Base-by-base conservation (phyloP, 2,888 invertebrate species). In the Apamea monoglypha region DNA sequence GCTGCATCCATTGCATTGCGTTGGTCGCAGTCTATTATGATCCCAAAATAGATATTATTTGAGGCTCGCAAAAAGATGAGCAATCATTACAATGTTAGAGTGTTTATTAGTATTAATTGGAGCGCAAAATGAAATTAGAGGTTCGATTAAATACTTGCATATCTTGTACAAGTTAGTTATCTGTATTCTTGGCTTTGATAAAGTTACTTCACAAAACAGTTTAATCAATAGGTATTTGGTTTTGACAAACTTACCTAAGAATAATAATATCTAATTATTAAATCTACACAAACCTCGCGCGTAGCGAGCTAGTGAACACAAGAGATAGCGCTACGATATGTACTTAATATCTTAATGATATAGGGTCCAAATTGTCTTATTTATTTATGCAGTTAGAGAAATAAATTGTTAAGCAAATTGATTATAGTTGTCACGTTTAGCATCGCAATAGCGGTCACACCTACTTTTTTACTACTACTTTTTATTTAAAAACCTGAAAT, bases 141-240 rank as follows among this genome's bases (percentile, higher is more conserved):
- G 40, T 40, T 40, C 40, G 40, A 40, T 40, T 40, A 0, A 40
- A 32, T 25, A 53, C 53, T 36, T 56, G 10, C 16, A n/a, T 36
- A n/a, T 10, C 18, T 6, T 36, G 8, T 18, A 6, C 59, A n/a
- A 6, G 36, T 56, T 36, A 36, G 18, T 3, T 7, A 18, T n/a
- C 8, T n/a, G 44, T 50, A 50, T 14, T 21, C 50, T 10, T 40
- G n/a, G n/a, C 50, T 72, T 68, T n/a, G 0, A 5, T 71, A 3
- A 63, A 61, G n/a, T 69, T 53, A n/a, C 25, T 56, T 61, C 69
- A 67, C 64, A 50, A 67, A 16, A 80, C 12, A 63, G n/a, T 25
- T n/a, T 56, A 32, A 74, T 44, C 70, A 44, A 47, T 63, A 78
- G 78, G 64, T 66, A 83, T 83, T 82, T 82, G 83, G 82, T 78